Evolutionary conservation across 2,888 invertebrate genomes (phyloP).

Genomic region (Parelbella ahira): DNA sequence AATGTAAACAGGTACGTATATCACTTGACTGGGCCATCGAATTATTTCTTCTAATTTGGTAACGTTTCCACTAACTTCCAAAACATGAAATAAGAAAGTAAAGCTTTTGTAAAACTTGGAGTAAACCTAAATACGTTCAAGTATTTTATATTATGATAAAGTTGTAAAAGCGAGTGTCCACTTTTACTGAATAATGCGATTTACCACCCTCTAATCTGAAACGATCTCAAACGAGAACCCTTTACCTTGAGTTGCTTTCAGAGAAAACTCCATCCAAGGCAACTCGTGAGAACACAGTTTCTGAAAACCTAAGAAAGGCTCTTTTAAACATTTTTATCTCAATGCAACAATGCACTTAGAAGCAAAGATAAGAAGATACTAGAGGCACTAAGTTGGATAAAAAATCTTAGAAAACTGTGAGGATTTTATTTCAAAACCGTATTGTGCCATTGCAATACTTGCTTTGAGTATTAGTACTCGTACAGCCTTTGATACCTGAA

Average conservation of each 20-base stretch:
- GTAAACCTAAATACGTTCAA: no score
- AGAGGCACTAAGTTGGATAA: slow-evolving; percentile 8
- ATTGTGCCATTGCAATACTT: no score
- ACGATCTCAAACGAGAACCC: slow-evolving; percentile 7
- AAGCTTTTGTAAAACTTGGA: no score
- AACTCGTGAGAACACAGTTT: slow-evolving; percentile 13
- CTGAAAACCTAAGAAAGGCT: slow-evolving; percentile 15
- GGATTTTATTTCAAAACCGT: neutral
- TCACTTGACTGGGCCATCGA: no score
- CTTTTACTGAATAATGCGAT: no score
- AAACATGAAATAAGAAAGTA: no score
- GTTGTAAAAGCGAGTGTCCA: no score
- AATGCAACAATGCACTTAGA: slow-evolving; percentile 19
- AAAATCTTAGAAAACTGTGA: neutral
- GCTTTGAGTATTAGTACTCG: no score
- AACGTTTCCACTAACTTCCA: no score
- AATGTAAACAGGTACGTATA: no score
- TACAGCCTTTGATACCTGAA: neutral
- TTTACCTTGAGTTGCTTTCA: slow-evolving; percentile 17
- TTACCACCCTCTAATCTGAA: slow-evolving; percentile 17
- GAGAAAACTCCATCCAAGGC: slow-evolving; percentile 12
- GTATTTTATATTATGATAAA: no score
- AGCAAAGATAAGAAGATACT: slow-evolving; percentile 11
- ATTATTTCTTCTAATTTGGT: no score
- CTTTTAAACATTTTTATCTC: slow-evolving; percentile 15